phyloP scores from a whole-genome alignment of 2,797 vertebrate genomes.

The Poeciliopsis infans region DNA sequence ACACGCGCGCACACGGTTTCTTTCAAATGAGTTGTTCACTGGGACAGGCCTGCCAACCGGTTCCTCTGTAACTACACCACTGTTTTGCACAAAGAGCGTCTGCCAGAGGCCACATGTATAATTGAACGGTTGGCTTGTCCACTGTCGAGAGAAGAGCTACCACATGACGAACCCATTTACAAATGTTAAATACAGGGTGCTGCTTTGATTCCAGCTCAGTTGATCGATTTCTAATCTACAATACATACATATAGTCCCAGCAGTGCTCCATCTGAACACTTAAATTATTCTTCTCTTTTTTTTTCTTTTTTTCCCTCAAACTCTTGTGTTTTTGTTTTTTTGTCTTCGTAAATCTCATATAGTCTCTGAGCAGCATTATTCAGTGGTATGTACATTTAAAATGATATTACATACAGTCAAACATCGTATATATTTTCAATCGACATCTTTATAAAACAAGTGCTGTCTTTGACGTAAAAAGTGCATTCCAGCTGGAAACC shows the following conservation, averaged over 20 bases:
- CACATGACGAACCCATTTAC: constrained; percentile 59
- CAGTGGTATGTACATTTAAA: constrained; percentile 82
- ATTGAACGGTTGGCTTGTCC: constrained; percentile 58
- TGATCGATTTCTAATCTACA: constrained; percentile 66
- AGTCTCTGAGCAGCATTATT: constrained; percentile 78
- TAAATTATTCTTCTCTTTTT: constrained; percentile 34
- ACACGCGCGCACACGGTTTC: constrained; percentile 41
- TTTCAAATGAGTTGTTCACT: constrained; percentile 50
- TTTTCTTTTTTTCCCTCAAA: constrained; percentile 6
- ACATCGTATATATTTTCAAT: constrained; percentile 61
- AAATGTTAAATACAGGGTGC: constrained; percentile 53
- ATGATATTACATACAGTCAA: constrained; percentile 77
- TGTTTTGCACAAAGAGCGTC: constrained; percentile 61
- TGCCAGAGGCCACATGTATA: constrained; percentile 64
- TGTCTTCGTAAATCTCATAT: constrained; percentile 51
- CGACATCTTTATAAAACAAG: constrained; percentile 77
- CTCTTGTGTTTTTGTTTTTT: constrained; percentile 12
- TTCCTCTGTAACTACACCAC: constrained; percentile 41
- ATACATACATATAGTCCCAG: constrained; percentile 63
- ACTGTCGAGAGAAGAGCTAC: constrained; percentile 48
- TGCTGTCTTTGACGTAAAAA: constrained; percentile 74
- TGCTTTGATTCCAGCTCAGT: constrained; percentile 53
- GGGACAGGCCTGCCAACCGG: constrained; percentile 39
- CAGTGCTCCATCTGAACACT: constrained; percentile 65
- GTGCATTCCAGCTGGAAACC: constrained; percentile 77